A percentile compares a stretch with the other conserved stretches of the same genome.
Evolutionary conservation across 92 coral and sea anemone species (phyloP).

Genomic region (Palythoa caribaeorum): DNA sequence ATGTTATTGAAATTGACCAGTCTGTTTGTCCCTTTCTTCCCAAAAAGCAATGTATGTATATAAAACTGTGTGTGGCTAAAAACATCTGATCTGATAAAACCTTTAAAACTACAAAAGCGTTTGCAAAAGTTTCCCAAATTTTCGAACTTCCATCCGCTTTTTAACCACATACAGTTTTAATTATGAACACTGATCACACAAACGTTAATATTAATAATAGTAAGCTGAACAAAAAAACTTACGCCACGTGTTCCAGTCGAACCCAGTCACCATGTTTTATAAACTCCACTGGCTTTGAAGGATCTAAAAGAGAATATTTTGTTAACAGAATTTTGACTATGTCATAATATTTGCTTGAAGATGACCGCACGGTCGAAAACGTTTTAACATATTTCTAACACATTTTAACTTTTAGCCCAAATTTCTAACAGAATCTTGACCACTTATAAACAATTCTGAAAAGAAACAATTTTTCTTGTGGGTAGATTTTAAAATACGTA

Average conservation of each 20-base stretch:
- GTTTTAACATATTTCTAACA: too few species aligned
- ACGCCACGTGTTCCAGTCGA: constrained; percentile 89
- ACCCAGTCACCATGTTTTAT: constrained; percentile 92
- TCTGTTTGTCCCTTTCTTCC: neutral
- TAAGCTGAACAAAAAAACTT: constrained; percentile 39
- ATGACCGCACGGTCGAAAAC: neutral
- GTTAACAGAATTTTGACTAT: neutral
- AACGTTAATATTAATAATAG: neutral
- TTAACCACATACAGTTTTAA: too few species aligned
- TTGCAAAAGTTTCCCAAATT: too few species aligned
- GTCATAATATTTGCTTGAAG: too few species aligned
- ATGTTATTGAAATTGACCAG: too few species aligned
- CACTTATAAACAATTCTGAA: neutral
- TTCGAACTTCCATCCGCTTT: too few species aligned
- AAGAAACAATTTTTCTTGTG: neutral
- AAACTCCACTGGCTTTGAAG: constrained; percentile 77
- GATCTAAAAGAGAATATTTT: constrained; percentile 59
- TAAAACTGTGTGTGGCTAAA: too few species aligned
- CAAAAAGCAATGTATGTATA: too few species aligned
- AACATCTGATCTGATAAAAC: neutral
- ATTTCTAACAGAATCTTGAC: neutral
- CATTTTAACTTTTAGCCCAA: too few species aligned
- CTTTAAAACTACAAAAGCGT: too few species aligned
- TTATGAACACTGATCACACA: neutral
- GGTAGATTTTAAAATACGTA: neutral